Evolutionary conservation across 2,797 vertebrate genomes (phyloP).

Genomic region (Esox masquinongy): DNA sequence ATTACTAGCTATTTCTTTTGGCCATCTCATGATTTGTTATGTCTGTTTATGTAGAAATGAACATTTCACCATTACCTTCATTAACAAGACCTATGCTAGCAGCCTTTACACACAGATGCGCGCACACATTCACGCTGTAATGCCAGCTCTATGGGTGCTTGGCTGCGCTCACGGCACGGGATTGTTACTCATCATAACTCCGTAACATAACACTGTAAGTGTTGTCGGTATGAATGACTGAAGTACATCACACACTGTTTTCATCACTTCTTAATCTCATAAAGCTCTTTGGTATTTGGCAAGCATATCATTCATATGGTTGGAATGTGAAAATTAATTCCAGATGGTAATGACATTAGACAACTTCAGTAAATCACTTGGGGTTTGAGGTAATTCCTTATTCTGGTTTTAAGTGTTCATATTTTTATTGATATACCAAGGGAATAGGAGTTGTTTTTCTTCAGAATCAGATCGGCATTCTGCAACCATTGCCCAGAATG

Average conservation of each 20-base stretch:
- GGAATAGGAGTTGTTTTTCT: conserved; percentile 10
- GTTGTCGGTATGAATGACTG: conserved; percentile 30
- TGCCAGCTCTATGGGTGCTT: conserved; percentile 24
- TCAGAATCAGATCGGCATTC: conserved; percentile 7
- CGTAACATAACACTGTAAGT: conserved; percentile 14
- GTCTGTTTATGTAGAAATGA: too few species aligned
- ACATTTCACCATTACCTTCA: conserved; percentile 8
- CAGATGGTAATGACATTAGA: conserved; percentile 17
- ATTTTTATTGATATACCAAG: conserved; percentile 12
- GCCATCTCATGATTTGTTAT: too few species aligned
- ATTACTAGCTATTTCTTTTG: too few species aligned
- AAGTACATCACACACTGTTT: conserved; percentile 32
- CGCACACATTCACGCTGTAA: not conserved
- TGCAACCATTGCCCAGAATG: not conserved
- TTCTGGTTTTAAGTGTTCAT: conserved; percentile 1
- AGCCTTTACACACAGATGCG: not conserved
- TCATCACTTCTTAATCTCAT: conserved; percentile 20
- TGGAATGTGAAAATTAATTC: conserved; percentile 33
- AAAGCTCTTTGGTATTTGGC: conserved; percentile 31
- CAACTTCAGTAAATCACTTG: conserved; percentile 24
- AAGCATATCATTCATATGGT: conserved; percentile 19
- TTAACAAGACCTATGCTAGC: conserved; percentile 16
- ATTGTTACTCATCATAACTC: conserved; percentile 36
- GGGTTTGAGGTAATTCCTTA: conserved; percentile 45
- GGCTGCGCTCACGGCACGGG: conserved; percentile 6